Base-by-base conservation (phyloP, 1,140 invertebrate species). In the Ruditapes philippinarum region DNA sequence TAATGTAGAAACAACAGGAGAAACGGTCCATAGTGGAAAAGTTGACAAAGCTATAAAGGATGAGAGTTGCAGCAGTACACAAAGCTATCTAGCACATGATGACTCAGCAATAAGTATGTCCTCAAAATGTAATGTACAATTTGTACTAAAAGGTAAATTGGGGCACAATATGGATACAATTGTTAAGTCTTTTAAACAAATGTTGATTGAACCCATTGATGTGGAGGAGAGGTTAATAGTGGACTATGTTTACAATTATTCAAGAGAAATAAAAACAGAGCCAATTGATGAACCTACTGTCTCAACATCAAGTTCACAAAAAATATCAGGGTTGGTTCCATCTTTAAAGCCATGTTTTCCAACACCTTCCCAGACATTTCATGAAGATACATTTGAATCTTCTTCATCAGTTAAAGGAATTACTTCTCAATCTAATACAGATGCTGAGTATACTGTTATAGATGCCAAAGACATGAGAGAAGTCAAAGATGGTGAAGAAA, bases 161-260 rank as follows among this genome's bases (percentile, higher is more conserved):
- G 79, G 54, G 7, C 79, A 81, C 65, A 25, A 81, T 25, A 81
- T 62, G 25, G 57, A 65, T 57, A 28, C 31, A 19, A 40, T 81
- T 40, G n/a, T 81, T 4, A 81, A 81, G 57, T 62, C 79, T 65
- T 54, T 65, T 4, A 22, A 25, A 19, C 49, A 81, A 28, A 81
- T 81, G 7, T 2, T 81, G 57, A 65, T 62, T 28, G 79, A 81
- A 65, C 79, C 79, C 0, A 57, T 81, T 62, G 79, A 81, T 62
- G n/a, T 22, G 5, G 79, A 81, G n/a, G 79, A 81, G n/a, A 65
- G 33, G 17, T 40, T 81, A 42, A 14, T n/a, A 60, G 33, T 31
- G 14, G 60, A 81, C 25, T 62, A 42, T 81, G 79, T 81, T 1
- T 54, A 81, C 65, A 81, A 57, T 65, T 62, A 25, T 42, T 19